These are phyloP conservation scores for Malaclemys terrapin DNA, from an alignment of 2,113 vertebrate species.

Conservation along the genomic window DNA sequence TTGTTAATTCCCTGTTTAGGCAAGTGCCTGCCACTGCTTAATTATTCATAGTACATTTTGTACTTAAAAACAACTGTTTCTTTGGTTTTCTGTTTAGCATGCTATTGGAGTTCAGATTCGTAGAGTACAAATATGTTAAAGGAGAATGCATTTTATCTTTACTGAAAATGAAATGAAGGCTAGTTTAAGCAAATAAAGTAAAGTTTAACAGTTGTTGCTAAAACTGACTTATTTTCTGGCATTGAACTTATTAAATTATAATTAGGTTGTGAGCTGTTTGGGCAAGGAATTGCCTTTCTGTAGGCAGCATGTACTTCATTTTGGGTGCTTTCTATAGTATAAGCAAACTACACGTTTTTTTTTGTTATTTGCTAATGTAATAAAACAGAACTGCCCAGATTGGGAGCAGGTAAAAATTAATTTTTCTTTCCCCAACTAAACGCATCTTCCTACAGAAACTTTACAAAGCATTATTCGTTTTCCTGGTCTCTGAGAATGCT, in stretches of 20 bases:
- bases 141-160: conserved; percentile 6
- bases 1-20: background rate
- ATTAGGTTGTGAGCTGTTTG: background rate
- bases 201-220: conserved; percentile 17
- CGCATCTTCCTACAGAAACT: background rate
- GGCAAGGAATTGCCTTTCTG: conserved; percentile 20
- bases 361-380: background rate
- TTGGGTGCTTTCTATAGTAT: conserved; percentile 3
- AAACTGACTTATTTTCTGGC: background rate
- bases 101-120: conserved; percentile 12
- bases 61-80: background rate
- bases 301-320: conserved; percentile 34
- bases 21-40: background rate
- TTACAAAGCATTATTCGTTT: background rate
- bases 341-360: background rate
- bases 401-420: background rate
- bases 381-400: background rate
- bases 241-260: background rate
- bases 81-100: background rate
- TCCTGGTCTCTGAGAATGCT: background rate
- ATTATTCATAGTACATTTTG: background rate
- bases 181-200: conserved; percentile 19
- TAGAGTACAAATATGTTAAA: background rate
- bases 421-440: background rate
- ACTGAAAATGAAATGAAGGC: background rate